These are phyloP conservation scores for Spisula subtruncata DNA, from an alignment of 2,888 invertebrate species.

Conservation along the genomic window DNA sequence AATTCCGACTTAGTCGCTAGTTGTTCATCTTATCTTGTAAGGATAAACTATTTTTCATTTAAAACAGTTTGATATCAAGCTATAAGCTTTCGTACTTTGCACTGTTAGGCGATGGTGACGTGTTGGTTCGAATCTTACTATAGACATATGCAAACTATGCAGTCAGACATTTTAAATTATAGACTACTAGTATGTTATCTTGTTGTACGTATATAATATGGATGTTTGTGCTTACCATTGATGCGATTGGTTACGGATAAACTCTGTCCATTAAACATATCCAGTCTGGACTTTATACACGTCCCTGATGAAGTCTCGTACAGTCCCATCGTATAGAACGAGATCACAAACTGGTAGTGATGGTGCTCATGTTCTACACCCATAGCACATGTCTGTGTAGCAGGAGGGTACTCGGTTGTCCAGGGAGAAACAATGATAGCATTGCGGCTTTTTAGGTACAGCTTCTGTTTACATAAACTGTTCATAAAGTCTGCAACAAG, in stretches of 20 bases:
- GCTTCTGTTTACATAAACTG: slow-evolving; percentile 10
- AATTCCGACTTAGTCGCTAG: too few relatives aligned
- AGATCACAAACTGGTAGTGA: slow-evolving; percentile 29
- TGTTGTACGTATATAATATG: too few relatives aligned
- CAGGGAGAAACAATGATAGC: slow-evolving; percentile 47
- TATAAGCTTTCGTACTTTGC: too few relatives aligned
- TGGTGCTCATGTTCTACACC: slow-evolving; percentile 33
- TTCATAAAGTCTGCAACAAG: slow-evolving; percentile 49
- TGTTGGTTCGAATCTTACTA: too few relatives aligned
- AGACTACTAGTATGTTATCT: too few relatives aligned
- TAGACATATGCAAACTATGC: too few relatives aligned
- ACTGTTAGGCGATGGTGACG: too few relatives aligned
- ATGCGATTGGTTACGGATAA: not conserved
- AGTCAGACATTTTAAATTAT: too few relatives aligned
- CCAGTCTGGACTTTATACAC: slow-evolving; percentile 44
- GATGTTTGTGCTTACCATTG: slow-evolving; percentile 27
- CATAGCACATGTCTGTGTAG: slow-evolving; percentile 16
- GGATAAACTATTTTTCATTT: too few relatives aligned
- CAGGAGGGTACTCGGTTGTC: slow-evolving; percentile 22
- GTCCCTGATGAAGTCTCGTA: not conserved
- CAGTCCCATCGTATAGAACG: slow-evolving; percentile 35
- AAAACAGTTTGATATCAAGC: too few relatives aligned
- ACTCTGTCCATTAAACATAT: slow-evolving; percentile 42
- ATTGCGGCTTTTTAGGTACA: slow-evolving; percentile 2
- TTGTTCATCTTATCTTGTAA: too few relatives aligned